These are phyloP conservation scores for Bellardia pandia DNA, from an alignment of 2,888 invertebrate genomes.

Conservation along the genomic window DNA sequence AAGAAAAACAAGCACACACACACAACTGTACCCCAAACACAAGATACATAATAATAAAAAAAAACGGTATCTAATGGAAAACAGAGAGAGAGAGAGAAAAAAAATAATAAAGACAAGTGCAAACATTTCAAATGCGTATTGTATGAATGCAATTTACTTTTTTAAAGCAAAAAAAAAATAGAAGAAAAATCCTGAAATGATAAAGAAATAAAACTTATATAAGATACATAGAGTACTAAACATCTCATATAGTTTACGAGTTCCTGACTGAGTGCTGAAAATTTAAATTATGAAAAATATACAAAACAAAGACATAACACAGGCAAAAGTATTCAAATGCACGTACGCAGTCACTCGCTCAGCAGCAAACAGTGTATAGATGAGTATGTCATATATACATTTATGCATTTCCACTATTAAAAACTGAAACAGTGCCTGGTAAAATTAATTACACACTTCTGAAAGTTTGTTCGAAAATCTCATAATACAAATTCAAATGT, in stretches of 20 bases:
- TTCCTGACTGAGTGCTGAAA: slow-evolving; percentile 66
- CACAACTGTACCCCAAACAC: slow-evolving; percentile 60
- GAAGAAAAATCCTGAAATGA: slow-evolving; percentile 39
- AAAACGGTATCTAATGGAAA: slow-evolving; percentile 40
- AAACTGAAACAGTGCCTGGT: not conserved
- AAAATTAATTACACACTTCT: slow-evolving; percentile 9
- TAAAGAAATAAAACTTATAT: slow-evolving; percentile 2
- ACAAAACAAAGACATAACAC: slow-evolving; percentile 26
- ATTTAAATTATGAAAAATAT: slow-evolving; percentile 52
- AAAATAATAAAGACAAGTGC: slow-evolving; percentile 54
- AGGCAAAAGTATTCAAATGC: slow-evolving; percentile 18
- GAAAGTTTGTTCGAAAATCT: not conserved
- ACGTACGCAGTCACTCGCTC: slow-evolving; percentile 40
- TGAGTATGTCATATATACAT: slow-evolving; percentile 29
- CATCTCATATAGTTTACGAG: slow-evolving; percentile 69
- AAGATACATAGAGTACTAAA: slow-evolving; percentile 58
- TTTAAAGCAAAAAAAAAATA: slow-evolving; percentile 32
- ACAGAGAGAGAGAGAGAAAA: slow-evolving; percentile 34
- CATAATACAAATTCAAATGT: not conserved
- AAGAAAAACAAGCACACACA: slow-evolving; percentile 7
- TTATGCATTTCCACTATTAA: slow-evolving; percentile 21
- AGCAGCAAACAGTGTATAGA: slow-evolving; percentile 10
- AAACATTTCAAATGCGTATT: slow-evolving; percentile 61
- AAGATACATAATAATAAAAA: slow-evolving; percentile 25
- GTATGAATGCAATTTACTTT: slow-evolving; percentile 63